A percentile compares a stretch with the other conserved stretches of the same genome.
These are phyloP conservation scores for Philopedon plagiatum DNA, from an alignment of 2,888 invertebrate genomes.

Conservation along the genomic window DNA sequence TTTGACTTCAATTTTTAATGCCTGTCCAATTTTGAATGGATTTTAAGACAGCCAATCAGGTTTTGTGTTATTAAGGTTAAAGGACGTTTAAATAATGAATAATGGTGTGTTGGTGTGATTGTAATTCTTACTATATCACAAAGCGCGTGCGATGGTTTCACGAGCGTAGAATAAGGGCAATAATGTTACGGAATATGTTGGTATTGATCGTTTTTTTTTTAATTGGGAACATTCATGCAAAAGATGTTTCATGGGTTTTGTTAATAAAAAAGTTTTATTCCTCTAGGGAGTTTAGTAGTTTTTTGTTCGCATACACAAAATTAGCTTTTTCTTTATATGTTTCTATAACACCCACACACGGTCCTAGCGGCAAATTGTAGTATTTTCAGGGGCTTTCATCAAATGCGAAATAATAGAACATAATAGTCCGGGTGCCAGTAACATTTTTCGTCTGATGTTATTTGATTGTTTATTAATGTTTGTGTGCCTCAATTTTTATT, in stretches of 20 bases:
- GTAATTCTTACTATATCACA: slow-evolving; percentile 39
- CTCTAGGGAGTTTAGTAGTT: no score
- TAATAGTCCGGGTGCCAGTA: no score
- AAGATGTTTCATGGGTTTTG: background rate
- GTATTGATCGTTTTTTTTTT: slow-evolving; percentile 14
- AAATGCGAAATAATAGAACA: no score
- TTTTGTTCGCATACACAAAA: no score
- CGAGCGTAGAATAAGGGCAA: slow-evolving; percentile 17
- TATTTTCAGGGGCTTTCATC: no score
- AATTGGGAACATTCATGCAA: background rate
- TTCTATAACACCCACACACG: no score
- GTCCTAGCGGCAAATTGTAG: no score
- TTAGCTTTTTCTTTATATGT: no score
- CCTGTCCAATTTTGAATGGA: slow-evolving; percentile 29
- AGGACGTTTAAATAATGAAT: slow-evolving; percentile 37
- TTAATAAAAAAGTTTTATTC: no score
- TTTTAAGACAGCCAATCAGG: slow-evolving; percentile 36
- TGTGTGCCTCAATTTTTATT: no score
- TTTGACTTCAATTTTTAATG: background rate
- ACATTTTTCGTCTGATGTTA: no score
- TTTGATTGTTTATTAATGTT: no score
- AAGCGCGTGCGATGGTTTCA: slow-evolving; percentile 46
- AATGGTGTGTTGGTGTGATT: slow-evolving; percentile 31
- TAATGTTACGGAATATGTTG: background rate
- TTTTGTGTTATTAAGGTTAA: slow-evolving; percentile 35